Base-by-base conservation (phyloP, 2,888 invertebrate genomes). In the Macrophya alboannulata region DNA sequence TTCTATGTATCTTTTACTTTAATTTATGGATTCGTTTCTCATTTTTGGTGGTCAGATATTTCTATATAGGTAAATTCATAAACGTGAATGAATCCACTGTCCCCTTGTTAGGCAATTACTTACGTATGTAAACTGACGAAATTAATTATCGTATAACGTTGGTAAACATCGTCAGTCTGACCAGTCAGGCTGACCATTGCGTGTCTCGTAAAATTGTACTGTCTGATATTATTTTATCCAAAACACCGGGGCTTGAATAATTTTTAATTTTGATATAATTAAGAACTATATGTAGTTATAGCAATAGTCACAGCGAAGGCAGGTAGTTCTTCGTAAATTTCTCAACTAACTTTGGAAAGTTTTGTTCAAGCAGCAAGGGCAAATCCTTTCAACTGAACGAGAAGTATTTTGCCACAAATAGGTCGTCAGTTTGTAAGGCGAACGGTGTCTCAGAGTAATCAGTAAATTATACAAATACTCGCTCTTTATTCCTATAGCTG, bases 381-480 rank as follows among this genome's bases (percentile, higher is more conserved):
- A 37, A 37, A 37, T 4, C 17, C 37, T 68, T 68, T 68, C 17
- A 25, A 9, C 17, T 5, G 4, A 55, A 12, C 3, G 48, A 8
- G 10, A 25, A 62, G 62, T 62, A 62, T 62, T 62, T 25, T 4
- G 62, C 68, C 2, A 68, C 15, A 37, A 68, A n/a, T n/a, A 68
- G 15, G 68, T 37, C 17, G 68, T 68, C 25, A 12, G 68, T 68
- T 68, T 37, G 15, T 17, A 68, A 68, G 68, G 68, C 4, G 37
- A 68, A 68, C 68, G 68, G 15, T 15, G 68, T 68, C 68, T 17
- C 68, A 17, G 17, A 68, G 37, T 37, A 68, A 68, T 68, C 68
- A 68, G 68, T 68, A 37, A 68, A 68, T 68, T 68, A 68, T 68
- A 37, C 68, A 68, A 68, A 4, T 17, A 68, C 68, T 37, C 37